Percentiles rank a stretch among this genome's conserved stretches.
Conservation (phyloP, 2,113 vertebrate species). For the Phrynocephalus versicolor region DNA sequence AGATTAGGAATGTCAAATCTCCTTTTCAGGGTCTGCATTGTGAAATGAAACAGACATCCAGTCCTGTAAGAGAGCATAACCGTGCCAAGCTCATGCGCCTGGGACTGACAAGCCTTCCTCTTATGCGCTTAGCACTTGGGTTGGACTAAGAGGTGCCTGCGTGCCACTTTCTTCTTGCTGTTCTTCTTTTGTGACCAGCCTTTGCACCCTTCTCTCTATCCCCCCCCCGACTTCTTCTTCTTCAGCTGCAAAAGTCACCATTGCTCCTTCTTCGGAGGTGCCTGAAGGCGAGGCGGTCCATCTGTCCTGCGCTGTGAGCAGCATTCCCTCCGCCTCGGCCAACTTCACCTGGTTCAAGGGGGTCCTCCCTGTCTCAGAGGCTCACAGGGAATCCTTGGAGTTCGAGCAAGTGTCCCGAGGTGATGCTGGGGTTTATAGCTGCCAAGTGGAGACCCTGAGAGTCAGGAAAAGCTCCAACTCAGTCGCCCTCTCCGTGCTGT, state of each 20-base stretch:
- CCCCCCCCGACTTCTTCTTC: no score
- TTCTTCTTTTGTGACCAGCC: neutral
- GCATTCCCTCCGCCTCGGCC: accelerated
- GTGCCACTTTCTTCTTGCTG: no score
- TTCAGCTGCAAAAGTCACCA: slow-evolving; percentile 14
- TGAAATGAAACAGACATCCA: no score
- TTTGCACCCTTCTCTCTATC: neutral
- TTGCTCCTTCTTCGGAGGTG: slow-evolving; percentile 5
- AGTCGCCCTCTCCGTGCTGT: slow-evolving; percentile 46
- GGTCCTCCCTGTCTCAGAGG: neutral
- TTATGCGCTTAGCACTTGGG: no score
- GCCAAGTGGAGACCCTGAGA: accelerated
- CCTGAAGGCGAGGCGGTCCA: slow-evolving; percentile 49
- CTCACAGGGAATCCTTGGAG: neutral
- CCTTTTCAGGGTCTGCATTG: no score
- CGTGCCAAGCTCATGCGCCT: no score
- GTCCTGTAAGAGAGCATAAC: no score
- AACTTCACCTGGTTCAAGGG: slow-evolving; percentile 63
- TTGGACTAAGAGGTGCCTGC: no score
- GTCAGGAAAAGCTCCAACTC: slow-evolving; percentile 25
- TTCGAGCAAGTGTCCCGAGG: neutral
- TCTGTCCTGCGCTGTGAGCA: slow-evolving; percentile 57
- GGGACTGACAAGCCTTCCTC: no score
- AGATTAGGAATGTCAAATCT: no score
- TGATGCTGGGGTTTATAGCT: slow-evolving; percentile 50